phyloP scores from a whole-genome alignment of 2,797 vertebrate species.

The Hoplostethus atlanticus region DNA sequence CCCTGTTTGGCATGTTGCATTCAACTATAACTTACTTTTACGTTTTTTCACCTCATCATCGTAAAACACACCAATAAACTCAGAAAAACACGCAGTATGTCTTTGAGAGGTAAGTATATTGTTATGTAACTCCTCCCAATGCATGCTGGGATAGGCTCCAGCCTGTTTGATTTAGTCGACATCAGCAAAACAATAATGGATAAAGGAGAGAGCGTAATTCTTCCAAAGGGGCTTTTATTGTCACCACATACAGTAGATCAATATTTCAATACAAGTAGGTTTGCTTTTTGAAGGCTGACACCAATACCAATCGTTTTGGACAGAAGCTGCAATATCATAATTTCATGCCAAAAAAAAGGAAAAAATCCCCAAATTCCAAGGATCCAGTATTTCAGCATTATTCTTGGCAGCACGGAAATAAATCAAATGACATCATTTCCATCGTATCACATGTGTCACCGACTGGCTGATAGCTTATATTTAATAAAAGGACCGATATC shows the following conservation, averaged over 20 bases:
- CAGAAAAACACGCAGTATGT: not conserved
- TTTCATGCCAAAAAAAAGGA: too few species aligned
- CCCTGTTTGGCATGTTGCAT: constrained; percentile 28
- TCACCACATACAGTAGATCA: constrained; percentile 16
- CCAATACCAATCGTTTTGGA: too few species aligned
- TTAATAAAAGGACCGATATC: not conserved
- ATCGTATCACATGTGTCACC: not conserved
- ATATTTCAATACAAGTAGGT: constrained; percentile 41
- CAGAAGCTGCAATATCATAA: too few species aligned
- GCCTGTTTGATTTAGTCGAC: too few species aligned
- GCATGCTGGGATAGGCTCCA: too few species aligned
- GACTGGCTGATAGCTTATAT: not conserved
- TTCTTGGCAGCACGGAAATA: not conserved
- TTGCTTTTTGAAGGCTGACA: constrained; percentile 12
- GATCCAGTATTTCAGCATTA: too few species aligned
- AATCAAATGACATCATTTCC: not conserved
- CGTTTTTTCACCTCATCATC: constrained; percentile 18
- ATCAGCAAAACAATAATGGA: too few species aligned
- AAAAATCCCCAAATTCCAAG: too few species aligned
- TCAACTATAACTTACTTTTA: not conserved
- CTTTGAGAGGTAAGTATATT: not conserved
- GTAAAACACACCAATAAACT: constrained; percentile 40
- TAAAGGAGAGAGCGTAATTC: constrained; percentile 29
- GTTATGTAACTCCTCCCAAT: not conserved
- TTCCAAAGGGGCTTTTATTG: constrained; percentile 8